Evolutionary conservation across 2,113 vertebrate genomes (phyloP), one percentile per base, ranked within the genome.

Genomic region (Albula goreensis): DNA sequence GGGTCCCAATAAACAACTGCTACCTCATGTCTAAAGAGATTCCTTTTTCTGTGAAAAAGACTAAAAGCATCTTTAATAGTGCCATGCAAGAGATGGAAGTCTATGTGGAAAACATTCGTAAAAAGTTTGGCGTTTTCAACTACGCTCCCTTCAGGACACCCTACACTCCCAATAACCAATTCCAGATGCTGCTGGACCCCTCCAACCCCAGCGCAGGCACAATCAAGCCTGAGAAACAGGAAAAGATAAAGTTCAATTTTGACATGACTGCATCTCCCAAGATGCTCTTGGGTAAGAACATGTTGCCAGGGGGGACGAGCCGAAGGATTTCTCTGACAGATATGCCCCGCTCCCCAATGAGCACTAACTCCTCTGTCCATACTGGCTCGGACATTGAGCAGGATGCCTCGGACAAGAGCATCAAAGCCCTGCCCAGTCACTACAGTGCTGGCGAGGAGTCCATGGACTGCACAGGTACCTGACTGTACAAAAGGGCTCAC

Each of bases 1-100:
- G 98, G 98, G 98, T 99, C 92, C 98, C 98, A 86, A 97, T 99
- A 92, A 99, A 99, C 95, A 99, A 99, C 95, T 99, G 98, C 96
- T 99, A 99, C 97, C 97, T 99, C 95, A 99, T 99, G 98, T 99
- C 98, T 93, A 99, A 99, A 96, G 98, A 99, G 95, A 99, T 99
- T 91, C 98, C 98, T 84, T 99, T 99, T 96, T 99, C 98, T 92
- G 98, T 99, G 92, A 99, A 99, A 95, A 99, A 99, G 96, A 99
- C 98, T 77, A 99, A 99, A 94, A 99, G 98, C 95, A 99, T 99
- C 95, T 99, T 99, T 93, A 99, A 99, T 94, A 99, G 98, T 89
- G 98, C 98, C 94, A 99, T 99, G 98, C 98, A 99, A 89, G 98
- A 99, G 92, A 99, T 99, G 98, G 98, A 99, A 87, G 97, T 99